Percentiles rank a stretch among this genome's conserved stretches.
Conservation (phyloP, 1,140 invertebrate genomes). For the Brachystomella parvula region DNA sequence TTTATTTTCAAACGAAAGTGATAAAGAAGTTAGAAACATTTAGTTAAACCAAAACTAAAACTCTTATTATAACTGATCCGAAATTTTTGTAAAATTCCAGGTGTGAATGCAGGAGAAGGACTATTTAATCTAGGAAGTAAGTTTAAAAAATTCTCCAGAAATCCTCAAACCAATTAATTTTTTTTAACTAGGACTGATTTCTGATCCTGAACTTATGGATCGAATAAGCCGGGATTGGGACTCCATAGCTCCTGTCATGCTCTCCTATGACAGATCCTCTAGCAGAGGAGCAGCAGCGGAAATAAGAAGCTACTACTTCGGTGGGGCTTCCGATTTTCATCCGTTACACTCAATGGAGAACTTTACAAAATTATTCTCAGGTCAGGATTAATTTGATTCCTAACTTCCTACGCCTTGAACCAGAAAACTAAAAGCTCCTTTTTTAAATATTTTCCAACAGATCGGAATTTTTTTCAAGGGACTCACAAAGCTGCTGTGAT, state of each 20-base stretch:
- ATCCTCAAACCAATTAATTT: background rate
- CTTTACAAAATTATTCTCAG: slow-evolving; percentile 12
- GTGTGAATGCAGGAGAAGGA: slow-evolving; percentile 12
- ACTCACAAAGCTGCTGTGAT: slow-evolving; percentile 4
- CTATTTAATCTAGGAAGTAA: slow-evolving; percentile 1
- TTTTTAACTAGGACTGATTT: background rate
- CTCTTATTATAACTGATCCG: background rate
- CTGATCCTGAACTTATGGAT: background rate
- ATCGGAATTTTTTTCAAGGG: slow-evolving; percentile 10
- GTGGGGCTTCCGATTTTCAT: background rate
- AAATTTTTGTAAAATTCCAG: background rate
- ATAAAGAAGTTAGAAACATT: too few relatives aligned
- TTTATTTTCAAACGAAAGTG: too few relatives aligned
- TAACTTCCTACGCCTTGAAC: too few relatives aligned
- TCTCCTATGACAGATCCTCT: background rate
- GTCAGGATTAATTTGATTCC: too few relatives aligned
- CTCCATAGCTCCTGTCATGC: background rate
- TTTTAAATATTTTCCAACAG: background rate
- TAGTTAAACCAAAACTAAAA: background rate
- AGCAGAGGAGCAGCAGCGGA: background rate
- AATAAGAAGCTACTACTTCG: background rate
- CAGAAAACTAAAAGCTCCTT: too few relatives aligned
- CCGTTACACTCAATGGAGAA: slow-evolving; percentile 1
- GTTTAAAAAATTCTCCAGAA: background rate
- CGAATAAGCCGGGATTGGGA: background rate